These are phyloP conservation scores for Dascillus cervinus DNA, from an alignment of 2,888 invertebrate genomes.

Conservation along the genomic window DNA sequence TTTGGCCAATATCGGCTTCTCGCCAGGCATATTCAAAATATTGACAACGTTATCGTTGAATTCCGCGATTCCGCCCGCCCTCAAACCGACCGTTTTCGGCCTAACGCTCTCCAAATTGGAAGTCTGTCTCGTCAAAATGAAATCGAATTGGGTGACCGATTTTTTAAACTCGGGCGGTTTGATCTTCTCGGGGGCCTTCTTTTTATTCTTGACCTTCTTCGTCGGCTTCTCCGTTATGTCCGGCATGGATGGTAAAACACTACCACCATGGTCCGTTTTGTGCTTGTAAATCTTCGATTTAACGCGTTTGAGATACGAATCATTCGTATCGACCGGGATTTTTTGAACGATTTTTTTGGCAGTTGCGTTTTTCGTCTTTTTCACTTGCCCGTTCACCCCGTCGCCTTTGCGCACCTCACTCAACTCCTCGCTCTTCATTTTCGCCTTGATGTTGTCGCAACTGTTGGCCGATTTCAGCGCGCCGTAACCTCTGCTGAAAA, in stretches of 20 bases:
- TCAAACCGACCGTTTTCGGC: constrained; percentile 28
- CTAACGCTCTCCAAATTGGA: constrained; percentile 40
- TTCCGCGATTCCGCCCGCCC: constrained; percentile 26
- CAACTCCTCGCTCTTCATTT: constrained; percentile 8
- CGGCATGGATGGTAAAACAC: constrained; percentile 26
- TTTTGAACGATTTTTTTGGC: constrained; percentile 10
- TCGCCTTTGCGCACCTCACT: background rate
- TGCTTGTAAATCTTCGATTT: constrained; percentile 40
- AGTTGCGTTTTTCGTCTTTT: constrained; percentile 14
- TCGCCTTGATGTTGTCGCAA: constrained; percentile 29
- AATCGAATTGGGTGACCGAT: constrained; percentile 32
- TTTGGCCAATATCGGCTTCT: constrained; percentile 36
- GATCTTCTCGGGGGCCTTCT: constrained; percentile 25
- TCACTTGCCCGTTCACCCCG: constrained; percentile 13
- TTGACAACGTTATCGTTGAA: constrained; percentile 17
- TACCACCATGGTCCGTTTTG: constrained; percentile 24
- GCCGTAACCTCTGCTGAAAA: constrained; percentile 32
- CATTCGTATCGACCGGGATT: constrained; percentile 5
- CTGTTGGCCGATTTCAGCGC: constrained; percentile 25
- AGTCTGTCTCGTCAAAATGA: constrained; percentile 36
- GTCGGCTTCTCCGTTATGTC: constrained; percentile 29
- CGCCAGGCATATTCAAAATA: constrained; percentile 8
- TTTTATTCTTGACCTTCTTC: constrained; percentile 20
- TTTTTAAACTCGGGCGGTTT: constrained; percentile 18
- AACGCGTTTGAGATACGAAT: constrained; percentile 39